Evolutionary conservation across 2,888 invertebrate genomes (phyloP).

Genomic region (Congeria kusceri): DNA sequence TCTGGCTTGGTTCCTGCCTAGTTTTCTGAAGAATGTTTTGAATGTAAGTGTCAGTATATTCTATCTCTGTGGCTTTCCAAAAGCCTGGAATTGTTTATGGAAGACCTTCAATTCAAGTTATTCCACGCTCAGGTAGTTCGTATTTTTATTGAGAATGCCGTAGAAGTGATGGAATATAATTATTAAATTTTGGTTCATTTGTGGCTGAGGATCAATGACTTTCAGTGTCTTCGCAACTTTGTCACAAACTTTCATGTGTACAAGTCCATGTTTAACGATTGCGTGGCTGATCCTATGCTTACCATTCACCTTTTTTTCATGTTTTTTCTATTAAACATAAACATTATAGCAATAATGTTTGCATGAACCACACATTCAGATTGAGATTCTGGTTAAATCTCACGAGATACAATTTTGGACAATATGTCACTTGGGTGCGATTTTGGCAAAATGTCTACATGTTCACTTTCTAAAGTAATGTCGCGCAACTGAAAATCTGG

Average conservation of each 20-base stretch:
- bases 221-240: background rate
- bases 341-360: too few species aligned
- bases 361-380: too few species aligned
- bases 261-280: background rate
- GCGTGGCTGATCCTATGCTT: background rate
- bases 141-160: background rate
- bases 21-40: background rate
- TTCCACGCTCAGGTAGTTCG: background rate
- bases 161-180: background rate
- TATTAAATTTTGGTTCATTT: background rate
- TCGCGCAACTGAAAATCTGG: too few species aligned
- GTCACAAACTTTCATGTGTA: background rate
- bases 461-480: too few species aligned
- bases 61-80: background rate
- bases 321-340: constrained; percentile 5
- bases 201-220: constrained; percentile 6
- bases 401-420: too few species aligned
- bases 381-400: too few species aligned
- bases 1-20: background rate
- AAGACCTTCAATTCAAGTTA: constrained; percentile 7
- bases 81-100: background rate
- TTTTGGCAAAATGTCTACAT: too few species aligned
- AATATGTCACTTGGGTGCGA: too few species aligned
- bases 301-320: background rate
- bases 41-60: constrained; percentile 10